Base-by-base conservation (phyloP, 2,888 invertebrate species). In the Luffia ferchaultella region DNA sequence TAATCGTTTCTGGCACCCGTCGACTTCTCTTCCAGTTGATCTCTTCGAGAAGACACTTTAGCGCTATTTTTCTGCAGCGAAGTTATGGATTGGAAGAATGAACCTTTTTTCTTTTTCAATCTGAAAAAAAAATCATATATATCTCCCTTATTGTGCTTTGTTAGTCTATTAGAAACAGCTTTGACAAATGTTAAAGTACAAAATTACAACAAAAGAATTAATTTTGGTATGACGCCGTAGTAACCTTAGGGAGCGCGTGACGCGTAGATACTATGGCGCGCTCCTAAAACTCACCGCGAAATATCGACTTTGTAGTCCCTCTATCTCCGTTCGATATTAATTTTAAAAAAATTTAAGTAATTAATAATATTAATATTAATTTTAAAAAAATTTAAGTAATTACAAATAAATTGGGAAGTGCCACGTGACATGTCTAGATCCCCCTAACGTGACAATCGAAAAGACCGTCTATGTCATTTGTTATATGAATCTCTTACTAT, bases 21-120 rank as follows among this genome's bases (percentile, higher is more conserved):
- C 1, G 97, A 96, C 76, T 96, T 96, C 70, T 95, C 95, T 71
- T 98, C 97, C 49, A 96, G 88, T 62, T 92, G 90, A 65, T 97
- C 97, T 55, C 94, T 89, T 64, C 96, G 93, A 1, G 93, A 91
- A 5, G 94, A 93, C 45, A 97, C 96, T 85, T 97, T 96, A n/a
- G 96, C 95, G 76, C 96, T 96, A 73, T 96, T 97, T 82, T 97
- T 96, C 73, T 98, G 97, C 60, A 98, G 86, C 52, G 97, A 96
- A 7, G 97, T 95, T 64, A 97, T 93, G 9, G 97, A 96, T 75
- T 96, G 96, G 76, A 97, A 97, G 77, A 97, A 94, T 3, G 96
- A 96, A 17, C 96, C 96, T 64, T 97, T 97, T 85, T 97, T 97
- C 87, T 96, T 95, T 83, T 96, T 96, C 60, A 97, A 82, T 72